These are phyloP conservation scores for Oegoconia quadripuncta DNA, from an alignment of 2,888 invertebrate genomes.

Conservation along the genomic window DNA sequence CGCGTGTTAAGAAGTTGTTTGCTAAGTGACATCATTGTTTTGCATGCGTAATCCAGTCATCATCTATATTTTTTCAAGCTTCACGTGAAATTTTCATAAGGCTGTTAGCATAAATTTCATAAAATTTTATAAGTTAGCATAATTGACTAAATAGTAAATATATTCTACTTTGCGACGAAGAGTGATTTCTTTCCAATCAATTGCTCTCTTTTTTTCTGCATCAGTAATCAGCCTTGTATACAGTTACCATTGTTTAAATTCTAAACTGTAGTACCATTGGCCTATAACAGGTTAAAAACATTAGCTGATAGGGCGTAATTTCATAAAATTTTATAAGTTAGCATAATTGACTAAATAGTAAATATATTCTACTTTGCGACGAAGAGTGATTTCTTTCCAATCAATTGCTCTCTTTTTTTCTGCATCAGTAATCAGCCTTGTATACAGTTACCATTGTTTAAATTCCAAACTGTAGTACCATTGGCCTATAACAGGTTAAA, in stretches of 20 bases:
- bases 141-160: too few relatives aligned
- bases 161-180: too few relatives aligned
- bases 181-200: background rate
- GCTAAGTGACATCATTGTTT: conserved; percentile 33
- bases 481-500: background rate
- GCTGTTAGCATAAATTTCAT: too few relatives aligned
- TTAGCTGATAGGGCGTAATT: conserved; percentile 31
- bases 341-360: too few relatives aligned
- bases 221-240: background rate
- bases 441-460: background rate
- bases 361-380: too few relatives aligned
- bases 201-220: conserved; percentile 3
- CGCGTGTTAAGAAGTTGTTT: conserved; percentile 39
- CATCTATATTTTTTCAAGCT: conserved; percentile 23
- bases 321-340: too few relatives aligned
- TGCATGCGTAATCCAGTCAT: conserved; percentile 28
- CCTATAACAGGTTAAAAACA: background rate
- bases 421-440: background rate
- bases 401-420: conserved; percentile 3
- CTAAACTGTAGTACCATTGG: background rate
- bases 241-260: background rate
- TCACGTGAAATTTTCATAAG: too few relatives aligned
- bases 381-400: background rate
- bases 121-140: too few relatives aligned
- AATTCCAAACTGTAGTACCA: background rate